Evolutionary conservation across 1,140 invertebrate species (phyloP), one percentile per base, ranked within the genome.

Genomic region (Homalodisca vitripennis): DNA sequence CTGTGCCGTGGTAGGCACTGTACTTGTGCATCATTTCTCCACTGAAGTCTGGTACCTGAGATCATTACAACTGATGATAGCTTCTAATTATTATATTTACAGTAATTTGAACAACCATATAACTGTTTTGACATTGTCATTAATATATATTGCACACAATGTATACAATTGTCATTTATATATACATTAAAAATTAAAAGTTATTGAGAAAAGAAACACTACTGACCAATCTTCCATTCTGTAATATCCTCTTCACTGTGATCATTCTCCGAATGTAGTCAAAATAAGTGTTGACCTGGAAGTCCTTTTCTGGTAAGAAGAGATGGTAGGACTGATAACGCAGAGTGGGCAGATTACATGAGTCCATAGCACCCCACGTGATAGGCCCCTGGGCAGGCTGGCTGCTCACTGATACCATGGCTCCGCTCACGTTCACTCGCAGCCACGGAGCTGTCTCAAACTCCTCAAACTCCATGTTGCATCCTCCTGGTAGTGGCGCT

Each of bases 401-500:
- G 20, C 81, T 83, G 68, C 87, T 84, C 0, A 92, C 82, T 41
- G 74, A 78, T 2, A 89, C 80, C 34, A 84, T 81, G n/a, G 82
- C 77, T 55, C 82, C 74, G 32, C 76, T 82, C 34, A 83, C 80
- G 1, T 68, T 71, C 0, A 88, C 73, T 32, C 79, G 79, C 72
- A 90, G 80, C 74, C 84, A 92, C 10, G 91, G 89, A 22, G 88
- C 84, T 69, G 83, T 84, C 74, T 84, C 79, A n/a, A n/a, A n/a
- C n/a, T 86, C 78, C 48, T 84, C 77, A 72, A 87, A 87, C 74
- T 89, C 87, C 82, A 90, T 84, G 72, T 90, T 92, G 75, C 91
- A 92, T 31, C 89, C 91, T 69, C 91, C 91, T 48, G 91, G 90
- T 73, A 92, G 80, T 2, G 91, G 91, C 75, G 86, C 90, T 92